phyloP scores from a whole-genome alignment of 2,113 vertebrate genomes.

The Leiothrix lutea region DNA sequence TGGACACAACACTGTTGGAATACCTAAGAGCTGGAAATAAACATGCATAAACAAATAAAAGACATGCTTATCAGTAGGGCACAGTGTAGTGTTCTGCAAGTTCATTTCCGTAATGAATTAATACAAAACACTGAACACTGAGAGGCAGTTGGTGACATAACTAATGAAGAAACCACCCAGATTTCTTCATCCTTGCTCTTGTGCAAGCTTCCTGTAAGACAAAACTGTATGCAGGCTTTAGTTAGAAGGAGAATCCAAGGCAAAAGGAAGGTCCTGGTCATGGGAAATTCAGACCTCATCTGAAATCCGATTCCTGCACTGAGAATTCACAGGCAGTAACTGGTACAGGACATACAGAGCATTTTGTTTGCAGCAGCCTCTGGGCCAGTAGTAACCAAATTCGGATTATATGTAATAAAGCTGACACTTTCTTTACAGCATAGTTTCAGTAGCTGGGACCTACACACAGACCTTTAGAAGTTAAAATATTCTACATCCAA shows the following conservation, averaged over 20 bases:
- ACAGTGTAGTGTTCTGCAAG: neutral
- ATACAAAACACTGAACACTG: neutral
- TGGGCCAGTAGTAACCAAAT: neutral
- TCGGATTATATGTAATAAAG: fast-evolving
- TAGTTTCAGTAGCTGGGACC: neutral
- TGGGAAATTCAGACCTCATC: neutral
- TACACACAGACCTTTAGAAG: neutral
- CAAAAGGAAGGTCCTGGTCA: neutral
- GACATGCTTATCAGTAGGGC: neutral
- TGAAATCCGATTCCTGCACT: neutral
- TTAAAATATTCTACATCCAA: neutral
- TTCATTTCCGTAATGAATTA: neutral
- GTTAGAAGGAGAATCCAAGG: neutral
- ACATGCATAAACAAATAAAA: neutral
- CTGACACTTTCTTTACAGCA: neutral
- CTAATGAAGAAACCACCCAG: neutral
- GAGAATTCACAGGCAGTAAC: neutral
- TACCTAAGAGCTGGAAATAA: neutral
- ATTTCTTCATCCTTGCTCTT: neutral
- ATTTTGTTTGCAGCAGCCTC: neutral
- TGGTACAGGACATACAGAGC: neutral
- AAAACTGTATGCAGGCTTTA: neutral
- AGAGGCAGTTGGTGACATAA: neutral
- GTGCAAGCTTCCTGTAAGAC: neutral
- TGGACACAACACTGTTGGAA: neutral